phyloP scores from a whole-genome alignment of 2,888 invertebrate genomes.

The Dyspetes luteomarginatus region DNA sequence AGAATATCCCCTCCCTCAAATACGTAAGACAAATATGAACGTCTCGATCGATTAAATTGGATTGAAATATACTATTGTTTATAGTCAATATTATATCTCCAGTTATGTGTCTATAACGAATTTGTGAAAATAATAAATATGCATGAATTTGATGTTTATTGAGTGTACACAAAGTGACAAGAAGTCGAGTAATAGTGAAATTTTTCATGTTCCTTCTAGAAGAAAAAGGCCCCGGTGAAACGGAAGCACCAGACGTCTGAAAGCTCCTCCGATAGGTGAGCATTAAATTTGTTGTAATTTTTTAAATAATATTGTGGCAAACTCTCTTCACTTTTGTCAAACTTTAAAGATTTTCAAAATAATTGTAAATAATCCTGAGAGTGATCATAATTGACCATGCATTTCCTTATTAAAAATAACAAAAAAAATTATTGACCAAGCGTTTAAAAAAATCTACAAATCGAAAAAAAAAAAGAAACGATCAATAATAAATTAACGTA shows the following conservation, averaged over 20 bases:
- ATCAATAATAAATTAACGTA: no score
- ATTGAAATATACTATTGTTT: not conserved
- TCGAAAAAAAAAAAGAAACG: no score
- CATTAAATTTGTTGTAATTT: not conserved
- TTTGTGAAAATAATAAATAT: conserved; percentile 71
- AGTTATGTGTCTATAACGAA: conserved; percentile 57
- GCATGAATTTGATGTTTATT: conserved; percentile 79
- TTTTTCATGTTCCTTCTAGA: conserved; percentile 79
- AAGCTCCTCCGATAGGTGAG: conserved; percentile 85
- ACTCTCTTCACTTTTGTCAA: no score
- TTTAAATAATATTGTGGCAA: no score
- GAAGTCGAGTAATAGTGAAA: conserved; percentile 66
- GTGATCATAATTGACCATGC: no score
- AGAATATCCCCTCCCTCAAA: not conserved
- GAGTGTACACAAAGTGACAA: conserved; percentile 49
- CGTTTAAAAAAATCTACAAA: no score
- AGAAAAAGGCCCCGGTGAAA: conserved; percentile 86
- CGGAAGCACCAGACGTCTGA: conserved; percentile 86
- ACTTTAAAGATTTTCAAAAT: not conserved
- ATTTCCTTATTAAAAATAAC: no score
- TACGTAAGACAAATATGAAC: conserved; percentile 13
- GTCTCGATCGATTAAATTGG: not conserved
- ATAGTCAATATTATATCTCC: conserved; percentile 59
- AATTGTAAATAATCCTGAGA: no score
- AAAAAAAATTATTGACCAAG: no score